phyloP scores from a whole-genome alignment of 1,140 invertebrate genomes.

The Reticulitermes speratus region DNA sequence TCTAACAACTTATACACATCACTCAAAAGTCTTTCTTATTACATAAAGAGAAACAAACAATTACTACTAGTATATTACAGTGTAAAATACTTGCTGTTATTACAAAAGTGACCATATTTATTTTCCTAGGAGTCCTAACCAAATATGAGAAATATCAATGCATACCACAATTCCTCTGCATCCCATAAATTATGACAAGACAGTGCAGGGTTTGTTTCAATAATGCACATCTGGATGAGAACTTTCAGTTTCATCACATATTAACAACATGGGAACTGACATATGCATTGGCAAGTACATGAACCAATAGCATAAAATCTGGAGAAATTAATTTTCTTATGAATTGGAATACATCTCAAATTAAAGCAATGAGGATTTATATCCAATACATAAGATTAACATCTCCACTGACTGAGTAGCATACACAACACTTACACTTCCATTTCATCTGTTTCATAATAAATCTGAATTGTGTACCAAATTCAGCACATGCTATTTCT shows the following conservation, averaged over 20 bases:
- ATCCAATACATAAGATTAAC: not conserved
- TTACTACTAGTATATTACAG: conserved; percentile 17
- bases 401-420: not conserved
- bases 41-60: not conserved
- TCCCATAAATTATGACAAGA: not conserved
- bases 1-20: conserved; percentile 7
- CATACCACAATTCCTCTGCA: not conserved
- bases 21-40: not conserved
- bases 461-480: not conserved
- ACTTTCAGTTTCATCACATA: not conserved
- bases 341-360: not conserved
- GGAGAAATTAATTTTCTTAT: not conserved
- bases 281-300: not conserved
- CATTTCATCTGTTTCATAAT: not conserved
- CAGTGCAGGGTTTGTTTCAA: not conserved
- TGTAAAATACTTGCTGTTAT: conserved; percentile 20
- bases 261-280: not conserved
- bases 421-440: not conserved
- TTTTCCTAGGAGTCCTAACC: not conserved
- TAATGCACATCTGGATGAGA: conserved; percentile 1
- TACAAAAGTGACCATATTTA: not conserved
- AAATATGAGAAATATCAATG: not conserved
- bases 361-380: not conserved
- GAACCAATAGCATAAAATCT: not conserved
- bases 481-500: not conserved